phyloP scores from a whole-genome alignment of 2,797 vertebrate species.

The Tadarida brasiliensis region DNA sequence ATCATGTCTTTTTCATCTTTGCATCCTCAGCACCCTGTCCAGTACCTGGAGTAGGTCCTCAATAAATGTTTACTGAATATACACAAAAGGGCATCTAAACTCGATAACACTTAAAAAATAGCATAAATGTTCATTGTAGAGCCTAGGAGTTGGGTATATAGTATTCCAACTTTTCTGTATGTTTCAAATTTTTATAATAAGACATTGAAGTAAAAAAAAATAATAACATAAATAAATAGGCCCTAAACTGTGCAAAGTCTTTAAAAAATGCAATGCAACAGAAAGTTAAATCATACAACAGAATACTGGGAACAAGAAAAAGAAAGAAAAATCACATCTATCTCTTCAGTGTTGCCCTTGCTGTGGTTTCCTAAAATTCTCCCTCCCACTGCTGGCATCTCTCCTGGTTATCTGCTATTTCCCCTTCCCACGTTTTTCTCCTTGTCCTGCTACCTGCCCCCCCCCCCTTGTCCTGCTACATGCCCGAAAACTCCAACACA shows the following conservation, averaged over 20 bases:
- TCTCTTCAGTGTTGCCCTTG: background rate
- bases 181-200: background rate
- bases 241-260: background rate
- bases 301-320: background rate
- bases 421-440: background rate
- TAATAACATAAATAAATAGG: slow-evolving; percentile 13
- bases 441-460: background rate
- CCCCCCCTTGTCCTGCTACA: too few species aligned
- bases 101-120: background rate
- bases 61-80: background rate
- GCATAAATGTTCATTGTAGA: background rate
- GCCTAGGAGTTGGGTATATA: background rate
- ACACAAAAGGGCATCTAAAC: background rate
- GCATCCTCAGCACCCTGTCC: background rate
- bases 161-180: background rate
- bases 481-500: rapidly evolving
- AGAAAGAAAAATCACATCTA: background rate
- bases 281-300: background rate
- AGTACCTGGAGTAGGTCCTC: background rate
- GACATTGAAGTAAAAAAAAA: background rate
- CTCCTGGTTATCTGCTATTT: background rate
- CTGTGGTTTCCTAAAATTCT: background rate
- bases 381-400: background rate
- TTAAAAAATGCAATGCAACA: slow-evolving; percentile 13
- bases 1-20: background rate